Conservation (phyloP, 2,797 vertebrate genomes). For the Vireo griseus region DNA sequence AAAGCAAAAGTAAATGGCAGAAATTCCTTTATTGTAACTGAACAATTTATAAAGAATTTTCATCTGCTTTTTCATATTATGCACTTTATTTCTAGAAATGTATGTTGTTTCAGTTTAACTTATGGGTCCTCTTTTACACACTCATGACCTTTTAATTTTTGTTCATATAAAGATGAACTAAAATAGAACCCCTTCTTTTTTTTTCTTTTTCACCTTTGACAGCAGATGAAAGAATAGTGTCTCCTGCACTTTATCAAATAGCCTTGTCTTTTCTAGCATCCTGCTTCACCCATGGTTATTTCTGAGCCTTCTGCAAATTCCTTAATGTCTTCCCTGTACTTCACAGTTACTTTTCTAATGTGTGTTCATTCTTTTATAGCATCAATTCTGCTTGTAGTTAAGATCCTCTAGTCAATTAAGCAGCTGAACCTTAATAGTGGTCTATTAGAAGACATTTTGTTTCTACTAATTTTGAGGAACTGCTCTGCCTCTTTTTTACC, state of each 20-base stretch:
- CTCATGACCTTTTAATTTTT: not conserved
- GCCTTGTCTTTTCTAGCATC: not conserved
- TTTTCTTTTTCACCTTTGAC: not conserved
- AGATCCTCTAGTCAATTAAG: not conserved
- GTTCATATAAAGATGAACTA: not conserved
- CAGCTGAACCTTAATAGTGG: not conserved
- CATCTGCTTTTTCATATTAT: not conserved
- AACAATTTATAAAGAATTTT: not conserved
- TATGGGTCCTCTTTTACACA: not conserved
- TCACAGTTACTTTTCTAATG: not conserved
- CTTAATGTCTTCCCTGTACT: not conserved
- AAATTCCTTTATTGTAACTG: not conserved
- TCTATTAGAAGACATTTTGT: not conserved
- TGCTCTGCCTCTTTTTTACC: not conserved
- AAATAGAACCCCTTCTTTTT: fast-evolving
- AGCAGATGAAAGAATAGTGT: not conserved
- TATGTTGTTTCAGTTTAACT: not conserved
- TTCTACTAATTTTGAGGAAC: not conserved
- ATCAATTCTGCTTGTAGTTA: not conserved
- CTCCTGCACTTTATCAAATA: not conserved
- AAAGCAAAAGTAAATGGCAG: not conserved
- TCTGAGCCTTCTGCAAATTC: not conserved
- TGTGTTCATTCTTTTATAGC: not conserved
- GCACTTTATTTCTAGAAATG: not conserved
- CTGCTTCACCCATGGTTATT: not conserved